These are phyloP conservation scores for Apogon talboti DNA, from an alignment of 2,797 vertebrate genomes.

Conservation along the genomic window DNA sequence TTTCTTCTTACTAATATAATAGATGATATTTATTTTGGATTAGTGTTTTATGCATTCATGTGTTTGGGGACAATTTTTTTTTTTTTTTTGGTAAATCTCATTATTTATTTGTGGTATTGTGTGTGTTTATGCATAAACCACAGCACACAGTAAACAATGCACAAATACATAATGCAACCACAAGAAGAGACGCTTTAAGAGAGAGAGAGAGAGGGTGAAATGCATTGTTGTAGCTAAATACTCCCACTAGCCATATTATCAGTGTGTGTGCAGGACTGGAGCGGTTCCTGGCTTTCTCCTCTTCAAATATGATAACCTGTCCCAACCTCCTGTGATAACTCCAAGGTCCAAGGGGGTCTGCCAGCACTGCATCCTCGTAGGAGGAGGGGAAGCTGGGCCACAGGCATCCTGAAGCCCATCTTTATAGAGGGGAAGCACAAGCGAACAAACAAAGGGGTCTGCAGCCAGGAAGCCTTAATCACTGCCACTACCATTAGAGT, in stretches of 20 bases:
- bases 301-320: conserved; percentile 70
- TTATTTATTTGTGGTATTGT: conserved; percentile 4
- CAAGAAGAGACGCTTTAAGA: conserved; percentile 21
- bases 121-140: conserved; percentile 1
- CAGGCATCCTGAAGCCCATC: conserved; percentile 68
- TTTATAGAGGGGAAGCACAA: conserved; percentile 74
- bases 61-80: not conserved
- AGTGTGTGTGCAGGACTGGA: conserved; percentile 74
- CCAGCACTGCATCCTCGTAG: conserved; percentile 53
- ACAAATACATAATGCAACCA: conserved; percentile 4
- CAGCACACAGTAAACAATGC: conserved; percentile 7
- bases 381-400: conserved; percentile 42
- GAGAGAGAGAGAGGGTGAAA: conserved; percentile 15
- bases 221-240: conserved; percentile 74
- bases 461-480: conserved; percentile 87
- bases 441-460: conserved; percentile 80
- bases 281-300: conserved; percentile 75
- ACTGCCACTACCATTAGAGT: conserved; percentile 78
- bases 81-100: not conserved
- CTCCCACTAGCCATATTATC: conserved; percentile 70
- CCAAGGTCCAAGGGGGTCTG: conserved; percentile 70
- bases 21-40: not conserved
- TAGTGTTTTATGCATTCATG: conserved; percentile 8
- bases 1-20: not conserved
- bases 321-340: conserved; percentile 66